phyloP scores from a whole-genome alignment of 2,888 invertebrate genomes.

The Acleris sparsana region DNA sequence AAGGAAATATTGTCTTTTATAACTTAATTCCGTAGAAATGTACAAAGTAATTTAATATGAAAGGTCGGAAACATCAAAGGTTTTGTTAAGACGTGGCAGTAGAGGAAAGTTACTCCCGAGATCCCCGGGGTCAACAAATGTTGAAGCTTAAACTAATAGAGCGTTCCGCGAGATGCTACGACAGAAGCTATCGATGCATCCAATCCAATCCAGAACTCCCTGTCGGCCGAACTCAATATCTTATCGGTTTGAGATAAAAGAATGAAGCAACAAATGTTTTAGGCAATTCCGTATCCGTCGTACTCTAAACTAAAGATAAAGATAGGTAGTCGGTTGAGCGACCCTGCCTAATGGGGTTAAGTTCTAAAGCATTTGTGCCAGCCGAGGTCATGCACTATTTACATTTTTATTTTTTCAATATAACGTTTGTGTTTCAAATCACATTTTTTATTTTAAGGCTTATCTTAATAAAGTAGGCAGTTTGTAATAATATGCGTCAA shows the following conservation, averaged over 20 bases:
- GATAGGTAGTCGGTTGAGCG: conserved; percentile 17
- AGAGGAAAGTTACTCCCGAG: not conserved
- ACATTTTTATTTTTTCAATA: conserved; percentile 1
- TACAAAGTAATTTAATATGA: not conserved
- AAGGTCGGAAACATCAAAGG: not conserved
- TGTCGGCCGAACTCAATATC: conserved; percentile 31
- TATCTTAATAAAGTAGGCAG: too few relatives aligned
- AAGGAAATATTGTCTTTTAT: too few relatives aligned
- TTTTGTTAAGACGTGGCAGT: not conserved
- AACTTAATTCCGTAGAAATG: too few relatives aligned
- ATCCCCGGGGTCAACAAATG: conserved; percentile 17
- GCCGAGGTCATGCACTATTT: conserved; percentile 11
- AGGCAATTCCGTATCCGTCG: conserved; percentile 16
- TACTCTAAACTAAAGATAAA: conserved; percentile 22
- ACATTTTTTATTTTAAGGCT: too few relatives aligned
- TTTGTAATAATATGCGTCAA: too few relatives aligned
- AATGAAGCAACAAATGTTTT: conserved; percentile 32
- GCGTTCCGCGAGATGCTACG: conserved; percentile 11
- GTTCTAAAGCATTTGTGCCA: conserved; percentile 29
- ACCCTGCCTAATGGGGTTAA: conserved; percentile 25
- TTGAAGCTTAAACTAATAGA: conserved; percentile 19
- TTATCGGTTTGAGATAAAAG: conserved; percentile 30
- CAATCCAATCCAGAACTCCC: conserved; percentile 31
- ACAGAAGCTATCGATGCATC: conserved; percentile 34
- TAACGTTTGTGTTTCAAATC: too few relatives aligned